Percentiles rank a stretch among this genome's conserved stretches.
phyloP scores from a whole-genome alignment of 2,113 vertebrate genomes.

The Odontophorus gujanensis region DNA sequence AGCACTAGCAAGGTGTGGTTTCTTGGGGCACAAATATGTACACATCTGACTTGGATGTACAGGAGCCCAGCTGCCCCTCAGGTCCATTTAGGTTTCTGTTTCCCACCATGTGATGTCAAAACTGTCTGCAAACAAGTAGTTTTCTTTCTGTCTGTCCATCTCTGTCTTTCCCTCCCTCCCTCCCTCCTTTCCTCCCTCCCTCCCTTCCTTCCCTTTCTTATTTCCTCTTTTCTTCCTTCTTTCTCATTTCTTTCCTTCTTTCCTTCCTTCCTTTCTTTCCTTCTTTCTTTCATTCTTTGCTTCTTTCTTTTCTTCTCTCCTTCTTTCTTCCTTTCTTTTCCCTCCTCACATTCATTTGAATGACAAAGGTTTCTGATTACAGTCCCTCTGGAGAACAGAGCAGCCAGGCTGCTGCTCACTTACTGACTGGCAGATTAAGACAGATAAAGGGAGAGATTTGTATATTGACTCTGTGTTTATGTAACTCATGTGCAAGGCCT shows the following conservation, averaged over 20 bases:
- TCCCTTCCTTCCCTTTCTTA: too few relatives aligned
- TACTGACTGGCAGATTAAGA: slow-evolving; percentile 36
- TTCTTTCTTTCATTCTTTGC: not conserved
- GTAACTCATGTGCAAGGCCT: slow-evolving; percentile 13
- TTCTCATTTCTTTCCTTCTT: not conserved
- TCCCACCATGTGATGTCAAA: not conserved
- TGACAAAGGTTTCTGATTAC: slow-evolving; percentile 67
- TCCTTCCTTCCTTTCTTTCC: not conserved
- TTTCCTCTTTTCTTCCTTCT: not conserved
- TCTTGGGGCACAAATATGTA: not conserved
- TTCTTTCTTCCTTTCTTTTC: not conserved
- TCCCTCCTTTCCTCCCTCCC: not conserved
- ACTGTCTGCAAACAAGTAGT: not conserved
- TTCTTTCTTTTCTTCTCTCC: not conserved
- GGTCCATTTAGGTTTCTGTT: not conserved
- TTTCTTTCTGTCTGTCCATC: not conserved
- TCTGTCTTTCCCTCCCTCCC: not conserved
- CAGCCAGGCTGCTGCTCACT: slow-evolving; percentile 30
- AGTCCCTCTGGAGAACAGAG: slow-evolving; percentile 28
- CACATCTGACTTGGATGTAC: not conserved
- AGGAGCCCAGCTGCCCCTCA: not conserved
- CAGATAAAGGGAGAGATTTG: slow-evolving; percentile 49
- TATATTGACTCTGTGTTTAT: slow-evolving; percentile 37
- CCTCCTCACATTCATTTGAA: not conserved
- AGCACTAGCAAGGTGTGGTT: not conserved